Evolutionary conservation across 2,888 invertebrate genomes (phyloP), one percentile per base, ranked within the genome.

Genomic region (Hyposoter didymator): DNA sequence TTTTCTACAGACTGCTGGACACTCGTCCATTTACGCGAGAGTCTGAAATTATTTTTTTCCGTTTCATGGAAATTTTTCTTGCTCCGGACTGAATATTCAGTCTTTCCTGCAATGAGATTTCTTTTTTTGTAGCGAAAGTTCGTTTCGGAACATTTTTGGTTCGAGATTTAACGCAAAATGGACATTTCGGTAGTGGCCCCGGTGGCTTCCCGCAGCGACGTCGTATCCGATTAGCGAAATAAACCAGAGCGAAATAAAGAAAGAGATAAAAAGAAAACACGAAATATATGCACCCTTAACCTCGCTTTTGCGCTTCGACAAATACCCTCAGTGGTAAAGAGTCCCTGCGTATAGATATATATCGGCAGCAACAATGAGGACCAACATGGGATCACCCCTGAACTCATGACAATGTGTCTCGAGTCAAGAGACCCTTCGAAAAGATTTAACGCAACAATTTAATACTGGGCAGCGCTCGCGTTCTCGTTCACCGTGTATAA

Each of bases 391-490:
- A 91, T 91, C 90, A 80, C 45, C 72, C 79, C 72, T 49, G 49
- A 62, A 39, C 72, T 39, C 52, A 49, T 52, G 78, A 85, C 91
- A 92, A 91, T 91, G 88, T 88, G 88, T 88, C 88, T 84, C 91
- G 91, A 92, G 92, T 92, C 92, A 92, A 92, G 91, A 90, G 90
- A 90, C 89, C 90, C 89, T 89, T 84, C 76, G 84, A 78, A 86
- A 78, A 86, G 86, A 89, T 87, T 87, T 80, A 70, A 70, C 86
- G 82, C 87, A 81, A 86, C 81, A 78, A 81, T 81, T 81, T 81
- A 74, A 74, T 81, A 81, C 67, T 47, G 52, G 28, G 52, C 35
- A 70, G 4, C 52, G 32, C 19, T 69, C 74, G 59, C 74, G 59
- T 55, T 81, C 74, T 49, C 49, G 22, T 79, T 70, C 78, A 69